Evolutionary conservation across 1,140 invertebrate species (phyloP).

Genomic region (Drosophila sturtevanti): DNA sequence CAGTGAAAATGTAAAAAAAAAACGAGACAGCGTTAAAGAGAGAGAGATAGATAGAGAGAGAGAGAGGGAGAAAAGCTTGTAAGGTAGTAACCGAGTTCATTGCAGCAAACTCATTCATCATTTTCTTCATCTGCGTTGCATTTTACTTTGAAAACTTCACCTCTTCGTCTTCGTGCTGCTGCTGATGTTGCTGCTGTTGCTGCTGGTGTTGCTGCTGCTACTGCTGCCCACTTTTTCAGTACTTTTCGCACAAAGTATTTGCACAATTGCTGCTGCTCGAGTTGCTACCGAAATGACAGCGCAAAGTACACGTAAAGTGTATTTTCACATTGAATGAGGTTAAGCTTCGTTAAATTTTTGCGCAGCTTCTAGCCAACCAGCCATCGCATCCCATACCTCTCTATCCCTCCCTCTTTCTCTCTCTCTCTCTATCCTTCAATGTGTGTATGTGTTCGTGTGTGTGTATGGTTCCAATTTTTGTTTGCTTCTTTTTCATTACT

Average conservation of each 20-base stretch:
- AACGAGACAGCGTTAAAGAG: constrained; percentile 27
- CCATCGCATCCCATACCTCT: background rate
- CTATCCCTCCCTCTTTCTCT: background rate
- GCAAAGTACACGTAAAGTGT: constrained; percentile 79
- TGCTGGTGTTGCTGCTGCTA: too few species aligned
- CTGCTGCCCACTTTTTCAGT: background rate
- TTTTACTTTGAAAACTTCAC: constrained; percentile 66
- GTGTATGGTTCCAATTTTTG: constrained; percentile 43
- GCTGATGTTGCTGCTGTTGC: too few species aligned
- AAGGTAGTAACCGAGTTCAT: constrained; percentile 19
- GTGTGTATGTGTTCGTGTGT: constrained; percentile 14
- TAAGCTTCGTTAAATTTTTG: constrained; percentile 80
- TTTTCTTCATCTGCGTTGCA: constrained; percentile 48
- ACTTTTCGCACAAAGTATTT: constrained; percentile 67
- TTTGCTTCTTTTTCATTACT: constrained; percentile 69
- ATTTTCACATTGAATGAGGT: constrained; percentile 79
- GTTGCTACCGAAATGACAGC: constrained; percentile 76
- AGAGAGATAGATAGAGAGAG: background rate
- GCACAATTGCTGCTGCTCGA: constrained; percentile 80
- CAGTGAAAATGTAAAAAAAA: constrained; percentile 22
- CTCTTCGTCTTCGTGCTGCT: too few species aligned
- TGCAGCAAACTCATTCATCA: constrained; percentile 65
- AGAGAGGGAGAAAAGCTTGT: background rate
- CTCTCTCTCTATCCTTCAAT: background rate
- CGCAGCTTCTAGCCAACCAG: constrained; percentile 45